A percentile compares a stretch with the other conserved stretches of the same genome.
phyloP scores from a whole-genome alignment of 2,113 vertebrate genomes.

The Halichoeres trimaculatus region DNA sequence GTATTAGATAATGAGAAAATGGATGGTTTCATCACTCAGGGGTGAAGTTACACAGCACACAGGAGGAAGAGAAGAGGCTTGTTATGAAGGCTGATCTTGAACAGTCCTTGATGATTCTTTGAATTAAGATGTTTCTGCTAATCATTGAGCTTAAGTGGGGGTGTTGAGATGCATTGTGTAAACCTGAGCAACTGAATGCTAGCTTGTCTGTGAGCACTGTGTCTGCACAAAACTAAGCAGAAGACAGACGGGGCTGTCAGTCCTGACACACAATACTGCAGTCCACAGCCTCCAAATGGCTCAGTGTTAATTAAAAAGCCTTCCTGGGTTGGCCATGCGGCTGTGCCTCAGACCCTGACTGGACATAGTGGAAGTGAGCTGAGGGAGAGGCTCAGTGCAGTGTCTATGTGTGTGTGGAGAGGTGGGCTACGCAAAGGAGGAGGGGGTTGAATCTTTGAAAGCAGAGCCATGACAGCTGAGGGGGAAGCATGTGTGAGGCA shows the following conservation, averaged over 20 bases:
- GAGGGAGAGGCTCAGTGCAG: constrained; percentile 55
- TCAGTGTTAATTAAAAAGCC: constrained; percentile 82
- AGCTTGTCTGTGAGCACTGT: constrained; percentile 17
- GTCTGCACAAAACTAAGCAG: constrained; percentile 10
- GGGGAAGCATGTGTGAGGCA: constrained; percentile 83
- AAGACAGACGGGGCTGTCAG: constrained; percentile 64
- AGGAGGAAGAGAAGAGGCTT: neutral
- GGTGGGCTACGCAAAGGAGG: constrained; percentile 29
- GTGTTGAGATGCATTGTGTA: too few relatives aligned
- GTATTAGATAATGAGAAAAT: constrained; percentile 78
- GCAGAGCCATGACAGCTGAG: constrained; percentile 86
- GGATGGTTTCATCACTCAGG: constrained; percentile 26
- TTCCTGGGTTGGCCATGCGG: constrained; percentile 53
- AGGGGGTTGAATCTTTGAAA: constrained; percentile 76
- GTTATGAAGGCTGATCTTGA: neutral
- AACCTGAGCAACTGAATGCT: constrained; percentile 60
- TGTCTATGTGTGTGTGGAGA: constrained; percentile 51
- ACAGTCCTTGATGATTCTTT: neutral
- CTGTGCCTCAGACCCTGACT: constrained; percentile 48
- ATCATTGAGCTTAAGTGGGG: too few relatives aligned
- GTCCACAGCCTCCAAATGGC: constrained; percentile 70
- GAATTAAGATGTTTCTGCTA: neutral
- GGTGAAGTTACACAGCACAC: constrained; percentile 44
- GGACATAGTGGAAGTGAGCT: constrained; percentile 46
- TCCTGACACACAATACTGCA: constrained; percentile 79